Evolutionary conservation across 2,888 invertebrate species (phyloP).

Genomic region (Drosophila testacea): DNA sequence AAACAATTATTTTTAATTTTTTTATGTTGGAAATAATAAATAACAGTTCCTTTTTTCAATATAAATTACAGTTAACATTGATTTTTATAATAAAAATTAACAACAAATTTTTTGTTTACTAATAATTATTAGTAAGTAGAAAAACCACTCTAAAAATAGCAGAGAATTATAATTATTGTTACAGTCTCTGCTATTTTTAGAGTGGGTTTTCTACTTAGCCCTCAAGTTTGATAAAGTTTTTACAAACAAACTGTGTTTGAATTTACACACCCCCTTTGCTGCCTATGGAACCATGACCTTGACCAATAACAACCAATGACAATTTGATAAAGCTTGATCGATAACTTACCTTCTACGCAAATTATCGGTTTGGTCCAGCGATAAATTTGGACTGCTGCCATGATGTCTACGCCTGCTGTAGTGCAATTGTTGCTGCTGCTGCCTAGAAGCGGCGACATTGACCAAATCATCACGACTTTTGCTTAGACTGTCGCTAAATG

Average conservation of each 20-base stretch:
- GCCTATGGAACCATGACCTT: constrained; percentile 37
- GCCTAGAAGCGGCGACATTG: constrained; percentile 71
- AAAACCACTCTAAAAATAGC: too few relatives aligned
- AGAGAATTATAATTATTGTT: too few relatives aligned
- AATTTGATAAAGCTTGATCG: constrained; percentile 7
- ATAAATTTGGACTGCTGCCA: constrained; percentile 82
- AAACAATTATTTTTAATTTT: too few relatives aligned
- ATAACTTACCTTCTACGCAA: constrained; percentile 81
- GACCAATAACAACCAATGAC: constrained; percentile 14
- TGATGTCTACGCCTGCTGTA: constrained; percentile 69
- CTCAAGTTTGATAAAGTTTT: not conserved
- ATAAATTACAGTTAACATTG: too few relatives aligned
- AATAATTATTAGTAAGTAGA: too few relatives aligned
- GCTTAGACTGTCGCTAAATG: constrained; percentile 82
- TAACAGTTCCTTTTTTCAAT: too few relatives aligned
- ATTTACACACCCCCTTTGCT: not conserved
- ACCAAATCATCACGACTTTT: constrained; percentile 85
- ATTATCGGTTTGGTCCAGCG: constrained; percentile 83
- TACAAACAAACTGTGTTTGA: not conserved
- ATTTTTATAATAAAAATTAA: too few relatives aligned
- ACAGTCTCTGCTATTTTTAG: not conserved
- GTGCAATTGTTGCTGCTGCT: constrained; percentile 67
- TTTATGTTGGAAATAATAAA: too few relatives aligned
- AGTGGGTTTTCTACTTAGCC: not conserved
- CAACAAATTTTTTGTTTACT: too few relatives aligned